Evolutionary conservation across 1,140 invertebrate genomes (phyloP).

Genomic region (Bombus fervidus): DNA sequence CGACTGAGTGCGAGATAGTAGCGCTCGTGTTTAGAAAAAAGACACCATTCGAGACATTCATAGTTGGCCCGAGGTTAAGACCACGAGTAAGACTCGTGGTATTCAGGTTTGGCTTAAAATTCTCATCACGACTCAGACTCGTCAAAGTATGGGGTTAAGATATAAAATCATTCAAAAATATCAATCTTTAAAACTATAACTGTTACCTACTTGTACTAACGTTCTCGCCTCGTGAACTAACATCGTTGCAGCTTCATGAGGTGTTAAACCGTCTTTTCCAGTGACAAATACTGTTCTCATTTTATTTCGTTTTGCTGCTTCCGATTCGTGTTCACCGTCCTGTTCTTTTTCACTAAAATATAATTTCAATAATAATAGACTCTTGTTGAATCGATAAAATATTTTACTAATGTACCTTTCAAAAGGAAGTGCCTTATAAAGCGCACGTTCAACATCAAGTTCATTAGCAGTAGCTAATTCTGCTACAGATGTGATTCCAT

Average conservation of each 20-base stretch:
- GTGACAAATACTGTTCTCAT: conserved; percentile 91
- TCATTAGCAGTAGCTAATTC: conserved; percentile 89
- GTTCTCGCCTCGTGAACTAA: conserved; percentile 91
- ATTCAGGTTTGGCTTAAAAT: too few relatives aligned
- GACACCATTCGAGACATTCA: too few relatives aligned
- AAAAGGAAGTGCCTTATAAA: conserved; percentile 92
- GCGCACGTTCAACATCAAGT: conserved; percentile 88
- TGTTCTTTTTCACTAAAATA: conserved; percentile 86
- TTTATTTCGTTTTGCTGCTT: conserved; percentile 87
- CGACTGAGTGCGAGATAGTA: too few relatives aligned
- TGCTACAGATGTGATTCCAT: conserved; percentile 90
- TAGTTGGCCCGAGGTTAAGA: too few relatives aligned
- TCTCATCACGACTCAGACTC: too few relatives aligned
- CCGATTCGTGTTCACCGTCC: conserved; percentile 87
- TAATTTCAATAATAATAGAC: conserved; percentile 7
- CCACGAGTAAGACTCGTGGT: too few relatives aligned
- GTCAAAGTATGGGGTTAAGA: conserved; percentile 59
- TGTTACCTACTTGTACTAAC: conserved; percentile 82
- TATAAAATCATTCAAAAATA: conserved; percentile 54
- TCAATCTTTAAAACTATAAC: conserved; percentile 73
- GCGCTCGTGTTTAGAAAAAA: too few relatives aligned
- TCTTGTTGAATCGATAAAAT: conserved; percentile 6
- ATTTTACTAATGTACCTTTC: conserved; percentile 83
- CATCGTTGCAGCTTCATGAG: conserved; percentile 90
- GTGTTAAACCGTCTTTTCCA: conserved; percentile 91